A percentile compares a stretch with the other conserved stretches of the same genome.
Conservation (phyloP, 2,888 invertebrate species). For the Gibbula magus region DNA sequence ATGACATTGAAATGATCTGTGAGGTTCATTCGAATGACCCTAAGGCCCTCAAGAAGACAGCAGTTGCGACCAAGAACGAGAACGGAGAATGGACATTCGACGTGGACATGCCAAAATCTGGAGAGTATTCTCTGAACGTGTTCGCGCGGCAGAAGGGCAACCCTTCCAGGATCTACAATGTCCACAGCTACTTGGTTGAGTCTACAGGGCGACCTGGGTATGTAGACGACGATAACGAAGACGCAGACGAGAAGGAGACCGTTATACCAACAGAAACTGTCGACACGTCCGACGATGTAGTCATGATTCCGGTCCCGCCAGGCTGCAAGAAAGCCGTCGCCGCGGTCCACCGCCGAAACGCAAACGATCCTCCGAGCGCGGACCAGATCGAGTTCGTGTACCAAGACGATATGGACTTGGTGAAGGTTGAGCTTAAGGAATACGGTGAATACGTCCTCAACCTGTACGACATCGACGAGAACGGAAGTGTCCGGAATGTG, state of each 20-base stretch:
- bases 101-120: conserved; percentile 63
- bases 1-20: conserved; percentile 65
- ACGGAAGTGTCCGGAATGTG: conserved; percentile 52
- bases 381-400: conserved; percentile 56
- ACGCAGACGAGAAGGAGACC: conserved; percentile 43
- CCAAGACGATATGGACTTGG: conserved; percentile 58
- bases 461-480: conserved; percentile 56
- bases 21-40: conserved; percentile 66
- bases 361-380: conserved; percentile 58
- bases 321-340: conserved; percentile 60
- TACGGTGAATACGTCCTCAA: conserved; percentile 69
- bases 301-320: conserved; percentile 61
- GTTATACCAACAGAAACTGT: conserved; percentile 61
- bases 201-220: conserved; percentile 51
- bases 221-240: conserved; percentile 34
- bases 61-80: conserved; percentile 49
- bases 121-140: conserved; percentile 70
- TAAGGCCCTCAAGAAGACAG: conserved; percentile 53
- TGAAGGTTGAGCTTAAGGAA: conserved; percentile 62
- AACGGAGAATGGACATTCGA: conserved; percentile 65
- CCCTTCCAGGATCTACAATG: conserved; percentile 57
- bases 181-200: conserved; percentile 63
- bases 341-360: conserved; percentile 64
- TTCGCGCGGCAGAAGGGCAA: conserved; percentile 63
- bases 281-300: conserved; percentile 65